Evolutionary conservation across 2,113 vertebrate species (phyloP), one percentile per base, ranked within the genome.

Genomic region (Rallus limicola): DNA sequence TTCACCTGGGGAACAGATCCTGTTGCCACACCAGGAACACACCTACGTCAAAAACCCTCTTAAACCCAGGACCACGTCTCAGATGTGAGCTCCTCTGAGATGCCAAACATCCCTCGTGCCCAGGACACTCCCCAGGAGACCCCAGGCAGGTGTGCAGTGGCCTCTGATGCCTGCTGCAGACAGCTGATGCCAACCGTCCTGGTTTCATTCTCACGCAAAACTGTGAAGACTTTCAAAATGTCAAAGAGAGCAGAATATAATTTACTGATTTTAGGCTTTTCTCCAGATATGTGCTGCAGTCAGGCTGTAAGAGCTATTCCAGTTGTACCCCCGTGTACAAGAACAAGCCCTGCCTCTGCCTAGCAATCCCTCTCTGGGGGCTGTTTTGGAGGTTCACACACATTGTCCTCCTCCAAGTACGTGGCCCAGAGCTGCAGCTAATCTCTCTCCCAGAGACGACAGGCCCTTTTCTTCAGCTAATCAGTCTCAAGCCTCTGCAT

Each of bases 381-480:
- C 50, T 60, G 60, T 31, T 90, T 11, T 29, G 60, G 75, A 89
- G 53, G 29, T n/a, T 69, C 65, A 19, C 10, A 33, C 50, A 58
- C 48, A 36, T 74, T 88, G 79, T 31, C 63, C 23, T 91, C 18
- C 59, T 46, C 48, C 60, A 46, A 21, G 69, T 78, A 23, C 0
- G 0, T 55, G 69, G 48, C 74, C 29, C 89, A 89, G 69, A 82
- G 62, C 91, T 67, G 38, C 38, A 34, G 82, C 53, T 94, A 60
- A 94, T 96, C 83, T 91, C 52, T 29, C 52, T 83, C 31, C 7
- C 26, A 10, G 16, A 86, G 46, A 34, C 2, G 18, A 68, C 79
- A 94, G 76, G 56, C 53, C 28, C 65, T 79, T 69, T 74, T 52
- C 87, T 80, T 55, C 71, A 80, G 82, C 79, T 92, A 69, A 96